A percentile compares a stretch with the other conserved stretches of the same genome.
Conservation (phyloP, 2,888 invertebrate species). For the Amblyjoppa fuscipennis region DNA sequence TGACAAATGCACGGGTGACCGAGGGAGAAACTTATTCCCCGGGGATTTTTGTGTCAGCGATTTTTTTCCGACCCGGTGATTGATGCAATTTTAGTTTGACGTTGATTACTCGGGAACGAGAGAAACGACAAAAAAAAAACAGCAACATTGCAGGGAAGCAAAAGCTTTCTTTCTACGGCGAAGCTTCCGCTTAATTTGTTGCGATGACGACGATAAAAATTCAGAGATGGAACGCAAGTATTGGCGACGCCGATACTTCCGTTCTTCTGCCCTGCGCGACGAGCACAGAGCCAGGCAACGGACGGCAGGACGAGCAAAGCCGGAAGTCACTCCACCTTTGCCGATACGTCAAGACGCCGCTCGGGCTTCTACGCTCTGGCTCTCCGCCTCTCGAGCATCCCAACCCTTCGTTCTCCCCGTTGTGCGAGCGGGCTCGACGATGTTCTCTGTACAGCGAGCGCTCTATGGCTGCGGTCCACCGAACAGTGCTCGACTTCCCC, state of each 20-base stretch:
- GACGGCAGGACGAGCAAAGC: constrained; percentile 12
- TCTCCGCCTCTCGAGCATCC: constrained; percentile 15
- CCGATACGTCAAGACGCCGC: constrained; percentile 50
- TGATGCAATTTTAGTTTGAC: constrained; percentile 41
- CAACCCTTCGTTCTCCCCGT: constrained; percentile 4
- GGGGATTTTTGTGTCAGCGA: constrained; percentile 34
- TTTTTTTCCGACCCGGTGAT: constrained; percentile 30
- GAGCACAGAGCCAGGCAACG: not conserved
- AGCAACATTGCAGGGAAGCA: not conserved
- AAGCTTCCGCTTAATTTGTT: constrained; percentile 31
- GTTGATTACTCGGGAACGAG: not conserved
- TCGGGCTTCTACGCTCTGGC: constrained; percentile 6
- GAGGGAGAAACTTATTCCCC: constrained; percentile 15
- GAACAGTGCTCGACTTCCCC: constrained; percentile 55
- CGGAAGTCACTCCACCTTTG: constrained; percentile 59
- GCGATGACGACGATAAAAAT: constrained; percentile 22
- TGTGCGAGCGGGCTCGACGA: constrained; percentile 22
- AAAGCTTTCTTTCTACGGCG: not conserved
- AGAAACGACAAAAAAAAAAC: not conserved
- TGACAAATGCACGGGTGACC: constrained; percentile 47
- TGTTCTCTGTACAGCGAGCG: not conserved
- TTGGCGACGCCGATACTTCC: not conserved
- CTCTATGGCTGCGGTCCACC: not conserved
- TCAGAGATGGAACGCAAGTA: constrained; percentile 20
- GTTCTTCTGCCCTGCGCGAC: not conserved